A percentile compares a stretch with the other conserved stretches of the same genome.
Evolutionary conservation across 2,888 invertebrate species (phyloP).

Genomic region (Marasmarcha lunaedactyla): DNA sequence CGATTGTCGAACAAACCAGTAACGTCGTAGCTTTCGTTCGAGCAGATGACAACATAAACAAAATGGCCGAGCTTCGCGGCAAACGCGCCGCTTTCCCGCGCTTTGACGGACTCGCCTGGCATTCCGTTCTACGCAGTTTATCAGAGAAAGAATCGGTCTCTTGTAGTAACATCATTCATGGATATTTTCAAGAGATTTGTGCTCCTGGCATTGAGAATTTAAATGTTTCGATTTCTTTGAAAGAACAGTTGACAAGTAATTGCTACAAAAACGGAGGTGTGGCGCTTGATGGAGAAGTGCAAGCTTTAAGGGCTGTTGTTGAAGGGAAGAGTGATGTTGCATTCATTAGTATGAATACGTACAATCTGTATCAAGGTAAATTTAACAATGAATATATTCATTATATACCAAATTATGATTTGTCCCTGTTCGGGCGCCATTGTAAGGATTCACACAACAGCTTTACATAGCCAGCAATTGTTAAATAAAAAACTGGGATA

Average conservation of each 20-base stretch:
- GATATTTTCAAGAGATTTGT: constrained; percentile 78
- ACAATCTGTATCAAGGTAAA: constrained; percentile 72
- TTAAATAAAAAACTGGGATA: too few relatives aligned
- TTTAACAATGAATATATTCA: background rate
- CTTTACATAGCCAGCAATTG: too few relatives aligned
- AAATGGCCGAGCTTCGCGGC: constrained; percentile 75
- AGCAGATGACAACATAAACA: constrained; percentile 64
- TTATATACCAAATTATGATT: background rate
- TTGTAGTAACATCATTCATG: constrained; percentile 43
- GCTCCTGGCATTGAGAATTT: constrained; percentile 51
- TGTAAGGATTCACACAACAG: background rate
- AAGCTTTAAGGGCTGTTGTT: constrained; percentile 75
- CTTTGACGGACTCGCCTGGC: constrained; percentile 80
- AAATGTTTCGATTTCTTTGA: constrained; percentile 19
- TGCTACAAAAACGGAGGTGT: constrained; percentile 36
- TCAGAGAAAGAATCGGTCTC: constrained; percentile 39
- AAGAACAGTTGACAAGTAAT: constrained; percentile 27
- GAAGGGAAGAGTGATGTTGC: constrained; percentile 82
- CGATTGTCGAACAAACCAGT: constrained; percentile 69
- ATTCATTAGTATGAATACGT: constrained; percentile 75
- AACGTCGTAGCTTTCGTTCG: constrained; percentile 77
- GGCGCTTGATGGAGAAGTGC: constrained; percentile 65
- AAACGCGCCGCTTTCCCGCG: constrained; percentile 84
- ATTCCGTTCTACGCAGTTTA: constrained; percentile 64
- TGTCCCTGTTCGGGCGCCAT: background rate